phyloP scores from a whole-genome alignment of 2,888 invertebrate genomes.

The Spodoptera picta region DNA sequence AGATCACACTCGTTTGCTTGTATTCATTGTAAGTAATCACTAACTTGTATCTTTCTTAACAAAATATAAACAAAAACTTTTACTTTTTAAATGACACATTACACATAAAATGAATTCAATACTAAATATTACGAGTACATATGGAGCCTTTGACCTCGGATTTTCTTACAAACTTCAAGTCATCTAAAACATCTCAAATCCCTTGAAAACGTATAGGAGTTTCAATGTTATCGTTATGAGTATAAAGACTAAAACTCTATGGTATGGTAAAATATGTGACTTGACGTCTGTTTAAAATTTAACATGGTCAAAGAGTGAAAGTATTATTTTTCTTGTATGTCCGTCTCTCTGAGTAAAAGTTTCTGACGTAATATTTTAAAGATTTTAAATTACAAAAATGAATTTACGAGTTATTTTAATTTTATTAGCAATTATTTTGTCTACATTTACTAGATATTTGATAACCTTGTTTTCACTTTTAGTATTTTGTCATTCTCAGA shows the following conservation, averaged over 20 bases:
- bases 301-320: constrained; percentile 76
- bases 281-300: constrained; percentile 63
- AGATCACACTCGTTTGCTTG: neutral
- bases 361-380: constrained; percentile 80
- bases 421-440: constrained; percentile 47
- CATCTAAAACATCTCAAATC: constrained; percentile 40
- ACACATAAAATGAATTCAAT: constrained; percentile 43
- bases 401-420: constrained; percentile 56
- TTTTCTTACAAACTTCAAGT: constrained; percentile 70
- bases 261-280: constrained; percentile 16
- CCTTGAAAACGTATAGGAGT: constrained; percentile 27
- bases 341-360: constrained; percentile 84
- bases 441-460: neutral
- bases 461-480: neutral
- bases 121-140: constrained; percentile 59
- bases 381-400: constrained; percentile 62
- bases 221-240: constrained; percentile 25
- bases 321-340: constrained; percentile 79
- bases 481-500: too few species aligned
- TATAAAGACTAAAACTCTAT: constrained; percentile 52
- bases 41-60: neutral
- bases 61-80: constrained; percentile 33
- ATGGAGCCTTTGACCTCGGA: constrained; percentile 78
- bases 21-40: neutral
- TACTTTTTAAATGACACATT: constrained; percentile 55